These are phyloP conservation scores for Drosophila algonquin DNA, from an alignment of 2,888 invertebrate species.

Conservation along the genomic window DNA sequence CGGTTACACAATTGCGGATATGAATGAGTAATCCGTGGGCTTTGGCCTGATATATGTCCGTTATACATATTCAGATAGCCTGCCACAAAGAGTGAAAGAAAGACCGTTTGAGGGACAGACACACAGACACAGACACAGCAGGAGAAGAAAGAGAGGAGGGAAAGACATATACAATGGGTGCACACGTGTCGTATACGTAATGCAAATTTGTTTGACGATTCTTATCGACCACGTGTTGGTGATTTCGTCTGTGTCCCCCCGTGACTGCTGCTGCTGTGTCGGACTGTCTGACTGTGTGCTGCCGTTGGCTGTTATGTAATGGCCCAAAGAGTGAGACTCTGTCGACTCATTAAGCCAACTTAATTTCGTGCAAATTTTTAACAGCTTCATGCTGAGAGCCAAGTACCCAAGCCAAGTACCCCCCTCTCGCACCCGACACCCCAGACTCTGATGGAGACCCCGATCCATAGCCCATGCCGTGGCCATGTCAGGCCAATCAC, in stretches of 20 bases:
- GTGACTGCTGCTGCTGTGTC: neutral
- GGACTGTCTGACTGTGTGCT: constrained; percentile 37
- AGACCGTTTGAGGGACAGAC: constrained; percentile 10
- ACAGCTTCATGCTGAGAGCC: constrained; percentile 71
- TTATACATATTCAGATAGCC: constrained; percentile 49
- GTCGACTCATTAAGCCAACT: constrained; percentile 70
- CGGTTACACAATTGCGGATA: constrained; percentile 76
- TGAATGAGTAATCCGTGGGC: constrained; percentile 80
- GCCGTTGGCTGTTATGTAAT: constrained; percentile 55
- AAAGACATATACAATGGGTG: constrained; percentile 54
- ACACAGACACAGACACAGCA: neutral
- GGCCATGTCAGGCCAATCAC: constrained; percentile 45
- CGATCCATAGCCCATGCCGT: neutral
- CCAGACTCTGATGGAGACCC: constrained; percentile 1
- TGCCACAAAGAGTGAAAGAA: constrained; percentile 37
- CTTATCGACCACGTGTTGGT: constrained; percentile 60
- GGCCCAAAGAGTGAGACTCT: constrained; percentile 34
- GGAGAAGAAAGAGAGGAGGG: neutral
- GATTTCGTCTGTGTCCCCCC: constrained; percentile 5
- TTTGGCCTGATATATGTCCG: constrained; percentile 76
- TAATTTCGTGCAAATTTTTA: constrained; percentile 72
- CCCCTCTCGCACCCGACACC: neutral
- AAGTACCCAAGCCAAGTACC: constrained; percentile 14
- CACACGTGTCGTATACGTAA: constrained; percentile 79
- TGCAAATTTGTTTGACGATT: constrained; percentile 68